Conservation (phyloP, 2,113 vertebrate genomes). For the Scomber scombrus region DNA sequence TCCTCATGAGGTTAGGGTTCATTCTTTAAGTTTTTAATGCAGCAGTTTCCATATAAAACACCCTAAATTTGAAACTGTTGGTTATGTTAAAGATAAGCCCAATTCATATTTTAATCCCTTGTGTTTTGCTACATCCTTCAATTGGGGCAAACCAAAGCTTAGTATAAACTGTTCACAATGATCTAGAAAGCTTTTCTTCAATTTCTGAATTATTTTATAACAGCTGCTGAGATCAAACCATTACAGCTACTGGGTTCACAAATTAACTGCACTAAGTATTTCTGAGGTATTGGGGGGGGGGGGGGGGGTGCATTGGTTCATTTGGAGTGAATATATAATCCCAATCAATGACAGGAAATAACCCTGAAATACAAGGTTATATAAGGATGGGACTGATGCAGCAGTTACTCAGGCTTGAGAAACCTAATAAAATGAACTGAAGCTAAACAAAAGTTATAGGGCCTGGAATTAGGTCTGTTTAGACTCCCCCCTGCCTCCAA, state of each 20-base stretch:
- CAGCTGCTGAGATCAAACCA: neutral
- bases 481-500: conserved; percentile 1
- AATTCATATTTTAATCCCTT: neutral
- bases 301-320: neutral
- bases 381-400: conserved; percentile 7
- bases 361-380: neutral
- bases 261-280: neutral
- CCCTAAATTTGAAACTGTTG: neutral
- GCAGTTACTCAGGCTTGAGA: neutral
- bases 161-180: neutral
- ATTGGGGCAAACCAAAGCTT: too few relatives aligned
- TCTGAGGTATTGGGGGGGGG: neutral
- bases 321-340: neutral
- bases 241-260: neutral
- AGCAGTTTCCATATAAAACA: neutral
- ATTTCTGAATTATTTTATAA: neutral
- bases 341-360: neutral
- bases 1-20: neutral
- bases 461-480: conserved; percentile 27
- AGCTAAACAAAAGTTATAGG: neutral
- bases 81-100: neutral
- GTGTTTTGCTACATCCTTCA: neutral
- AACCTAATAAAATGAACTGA: neutral
- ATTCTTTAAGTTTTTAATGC: neutral
- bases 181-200: too few relatives aligned